Evolutionary conservation across 2,797 vertebrate genomes (phyloP).

Genomic region (Falco concolor): DNA sequence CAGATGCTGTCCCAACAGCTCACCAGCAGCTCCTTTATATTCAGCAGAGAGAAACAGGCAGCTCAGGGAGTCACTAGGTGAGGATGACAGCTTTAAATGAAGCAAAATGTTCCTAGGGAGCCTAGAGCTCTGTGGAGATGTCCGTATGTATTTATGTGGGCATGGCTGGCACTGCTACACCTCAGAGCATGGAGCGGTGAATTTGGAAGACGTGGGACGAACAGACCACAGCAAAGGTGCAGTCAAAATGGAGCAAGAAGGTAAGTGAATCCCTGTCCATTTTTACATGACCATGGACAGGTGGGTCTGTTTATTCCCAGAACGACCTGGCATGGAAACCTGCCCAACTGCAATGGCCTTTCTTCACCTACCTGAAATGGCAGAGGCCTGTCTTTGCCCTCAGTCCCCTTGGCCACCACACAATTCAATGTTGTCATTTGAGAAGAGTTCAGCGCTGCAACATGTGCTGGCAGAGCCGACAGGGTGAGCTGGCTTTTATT

Average conservation of each 20-base stretch:
- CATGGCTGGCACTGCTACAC: background rate
- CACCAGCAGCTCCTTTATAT: background rate
- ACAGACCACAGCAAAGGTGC: background rate
- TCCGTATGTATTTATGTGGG: background rate
- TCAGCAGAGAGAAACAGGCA: background rate
- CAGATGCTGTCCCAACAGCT: background rate
- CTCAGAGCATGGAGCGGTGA: background rate
- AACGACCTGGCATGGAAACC: background rate
- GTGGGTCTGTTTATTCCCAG: background rate
- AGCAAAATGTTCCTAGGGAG: background rate
- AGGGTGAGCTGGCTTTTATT: background rate
- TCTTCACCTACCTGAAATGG: background rate
- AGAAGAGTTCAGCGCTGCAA: background rate
- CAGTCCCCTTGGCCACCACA: background rate
- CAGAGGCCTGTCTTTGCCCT: fast-evolving
- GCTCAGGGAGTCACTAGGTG: background rate
- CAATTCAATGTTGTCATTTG: background rate
- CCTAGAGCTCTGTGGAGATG: background rate
- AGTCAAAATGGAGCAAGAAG: background rate
- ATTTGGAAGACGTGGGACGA: background rate
- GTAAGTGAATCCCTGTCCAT: fast-evolving
- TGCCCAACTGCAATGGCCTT: background rate
- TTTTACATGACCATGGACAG: background rate
- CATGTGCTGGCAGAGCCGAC: background rate
- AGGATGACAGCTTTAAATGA: background rate